Conservation (phyloP, 2,797 vertebrate species). For the Gouania willdenowi region DNA sequence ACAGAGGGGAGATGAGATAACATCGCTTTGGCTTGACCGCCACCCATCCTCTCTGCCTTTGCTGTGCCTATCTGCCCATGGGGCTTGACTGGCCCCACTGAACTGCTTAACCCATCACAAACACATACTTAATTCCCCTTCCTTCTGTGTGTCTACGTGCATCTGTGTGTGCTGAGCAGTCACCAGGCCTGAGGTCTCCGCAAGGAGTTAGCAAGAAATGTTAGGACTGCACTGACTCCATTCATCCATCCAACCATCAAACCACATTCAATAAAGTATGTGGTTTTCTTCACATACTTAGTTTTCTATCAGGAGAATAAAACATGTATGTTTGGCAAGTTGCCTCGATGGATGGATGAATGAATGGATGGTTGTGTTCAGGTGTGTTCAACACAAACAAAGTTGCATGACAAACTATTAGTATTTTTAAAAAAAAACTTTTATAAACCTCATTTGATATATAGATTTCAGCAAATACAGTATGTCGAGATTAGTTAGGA, state of each 20-base stretch:
- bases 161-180: conserved; percentile 58
- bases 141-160: conserved; percentile 34
- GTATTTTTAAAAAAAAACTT: no score
- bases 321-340: no score
- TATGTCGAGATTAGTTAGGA: no score
- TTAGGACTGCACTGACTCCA: conserved; percentile 50
- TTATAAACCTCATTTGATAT: no score
- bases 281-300: no score
- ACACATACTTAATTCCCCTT: conserved; percentile 33
- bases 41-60: conserved; percentile 48
- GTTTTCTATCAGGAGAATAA: no score
- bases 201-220: conserved; percentile 36
- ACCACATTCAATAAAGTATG: background rate
- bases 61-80: conserved; percentile 19
- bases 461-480: no score
- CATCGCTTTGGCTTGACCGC: conserved; percentile 42
- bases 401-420: no score
- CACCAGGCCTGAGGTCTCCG: conserved; percentile 28
- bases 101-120: conserved; percentile 52
- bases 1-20: conserved; percentile 68
- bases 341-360: no score
- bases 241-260: no score
- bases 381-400: no score
- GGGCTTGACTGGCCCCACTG: conserved; percentile 49
- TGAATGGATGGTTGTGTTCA: no score